Percentiles rank a stretch among this genome's conserved stretches.
These are phyloP conservation scores for Polydrusus pterygomalis DNA, from an alignment of 2,888 invertebrate genomes.

Conservation along the genomic window DNA sequence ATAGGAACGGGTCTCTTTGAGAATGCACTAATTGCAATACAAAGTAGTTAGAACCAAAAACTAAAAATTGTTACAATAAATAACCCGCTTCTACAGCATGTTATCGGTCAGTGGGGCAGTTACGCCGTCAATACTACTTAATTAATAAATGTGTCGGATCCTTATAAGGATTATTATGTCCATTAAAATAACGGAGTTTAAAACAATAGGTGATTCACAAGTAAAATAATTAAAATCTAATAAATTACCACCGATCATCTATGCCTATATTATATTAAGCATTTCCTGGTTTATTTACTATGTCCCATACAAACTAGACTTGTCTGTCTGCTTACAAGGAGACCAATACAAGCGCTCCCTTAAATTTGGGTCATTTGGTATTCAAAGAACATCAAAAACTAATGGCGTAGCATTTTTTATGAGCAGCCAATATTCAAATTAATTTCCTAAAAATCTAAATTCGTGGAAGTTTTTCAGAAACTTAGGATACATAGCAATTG, in stretches of 20 bases:
- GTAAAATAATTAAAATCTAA: conserved; percentile 15
- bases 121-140: not conserved
- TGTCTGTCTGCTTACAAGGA: not conserved
- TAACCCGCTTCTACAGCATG: not conserved
- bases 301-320: not conserved
- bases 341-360: too few relatives aligned
- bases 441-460: too few relatives aligned
- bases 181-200: conserved; percentile 10
- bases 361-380: too few relatives aligned
- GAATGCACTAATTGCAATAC: too few relatives aligned
- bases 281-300: not conserved
- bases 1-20: too few relatives aligned
- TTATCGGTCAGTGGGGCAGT: conserved; percentile 11
- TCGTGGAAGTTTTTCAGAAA: too few relatives aligned
- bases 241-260: not conserved
- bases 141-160: not conserved
- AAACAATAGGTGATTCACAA: conserved; percentile 7
- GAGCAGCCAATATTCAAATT: too few relatives aligned
- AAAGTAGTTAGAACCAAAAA: too few relatives aligned
- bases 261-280: not conserved
- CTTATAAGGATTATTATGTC: not conserved
- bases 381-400: too few relatives aligned
- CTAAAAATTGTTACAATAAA: not conserved
- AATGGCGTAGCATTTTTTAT: too few relatives aligned
- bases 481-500: too few relatives aligned